phyloP scores from a whole-genome alignment of 2,113 vertebrate genomes.

The Periophthalmus modestus region DNA sequence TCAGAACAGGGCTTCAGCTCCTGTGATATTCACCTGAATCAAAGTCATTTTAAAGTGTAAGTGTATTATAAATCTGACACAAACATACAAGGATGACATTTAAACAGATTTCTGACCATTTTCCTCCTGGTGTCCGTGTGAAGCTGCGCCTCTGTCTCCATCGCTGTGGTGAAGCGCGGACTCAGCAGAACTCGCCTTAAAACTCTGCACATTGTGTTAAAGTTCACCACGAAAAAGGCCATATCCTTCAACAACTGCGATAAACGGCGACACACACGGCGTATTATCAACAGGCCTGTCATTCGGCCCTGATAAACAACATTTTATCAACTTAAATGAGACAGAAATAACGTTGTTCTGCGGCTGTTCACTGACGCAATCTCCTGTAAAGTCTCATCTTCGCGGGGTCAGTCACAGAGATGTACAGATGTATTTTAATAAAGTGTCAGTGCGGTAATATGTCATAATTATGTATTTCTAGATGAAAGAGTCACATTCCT shows the following conservation, averaged over 20 bases:
- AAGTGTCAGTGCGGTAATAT: background rate
- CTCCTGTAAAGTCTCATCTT: background rate
- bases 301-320: constrained; percentile 22
- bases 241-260: constrained; percentile 15
- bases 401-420: background rate
- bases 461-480: background rate
- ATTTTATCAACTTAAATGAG: rapidly evolving
- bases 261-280: constrained; percentile 8
- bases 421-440: background rate
- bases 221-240: constrained; percentile 28
- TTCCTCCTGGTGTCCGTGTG: constrained; percentile 41
- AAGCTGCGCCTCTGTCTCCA: constrained; percentile 44
- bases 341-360: background rate
- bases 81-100: background rate
- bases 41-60: too few species aligned
- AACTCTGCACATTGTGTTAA: constrained; percentile 56
- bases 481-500: background rate
- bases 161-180: constrained; percentile 16
- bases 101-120: constrained; percentile 54
- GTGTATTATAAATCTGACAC: background rate
- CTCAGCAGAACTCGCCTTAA: constrained; percentile 54
- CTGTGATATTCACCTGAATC: too few species aligned
- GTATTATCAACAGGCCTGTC: rapidly evolving
- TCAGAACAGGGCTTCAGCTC: too few species aligned
- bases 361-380: background rate